A percentile compares a stretch with the other conserved stretches of the same genome.
These are phyloP conservation scores for Mugil cephalus DNA, from an alignment of 2,113 vertebrate genomes.

Conservation along the genomic window DNA sequence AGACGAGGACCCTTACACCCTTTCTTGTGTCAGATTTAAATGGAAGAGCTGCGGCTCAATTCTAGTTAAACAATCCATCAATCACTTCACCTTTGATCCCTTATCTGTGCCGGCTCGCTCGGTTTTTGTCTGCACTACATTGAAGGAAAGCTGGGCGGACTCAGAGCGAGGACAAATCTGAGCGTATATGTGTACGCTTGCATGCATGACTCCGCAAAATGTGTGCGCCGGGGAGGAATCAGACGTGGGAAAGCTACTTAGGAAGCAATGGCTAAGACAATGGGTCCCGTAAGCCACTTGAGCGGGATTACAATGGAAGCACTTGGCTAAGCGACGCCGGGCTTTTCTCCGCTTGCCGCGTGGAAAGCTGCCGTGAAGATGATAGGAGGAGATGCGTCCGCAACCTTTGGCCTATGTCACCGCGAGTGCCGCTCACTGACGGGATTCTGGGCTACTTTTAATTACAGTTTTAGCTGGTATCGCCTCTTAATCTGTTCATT, in stretches of 20 bases:
- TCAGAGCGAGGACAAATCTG: constrained; percentile 25
- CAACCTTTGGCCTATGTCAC: constrained; percentile 55
- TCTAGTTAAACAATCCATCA: constrained; percentile 43
- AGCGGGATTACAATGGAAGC: constrained; percentile 64
- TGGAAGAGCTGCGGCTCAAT: constrained; percentile 21
- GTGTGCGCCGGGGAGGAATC: constrained; percentile 30
- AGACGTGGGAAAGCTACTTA: constrained; percentile 69
- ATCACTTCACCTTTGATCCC: constrained; percentile 35
- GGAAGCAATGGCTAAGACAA: constrained; percentile 67
- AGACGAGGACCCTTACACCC: background rate
- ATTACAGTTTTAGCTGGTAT: no score
- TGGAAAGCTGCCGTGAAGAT: constrained; percentile 33
- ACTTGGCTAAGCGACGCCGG: constrained; percentile 54
- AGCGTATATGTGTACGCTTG: background rate
- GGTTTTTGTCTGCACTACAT: constrained; percentile 29
- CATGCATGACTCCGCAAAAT: constrained; percentile 17
- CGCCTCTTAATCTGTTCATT: no score
- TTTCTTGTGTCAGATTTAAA: constrained; percentile 46
- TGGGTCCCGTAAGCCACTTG: constrained; percentile 60
- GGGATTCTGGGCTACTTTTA: background rate
- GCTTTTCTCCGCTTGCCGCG: constrained; percentile 35
- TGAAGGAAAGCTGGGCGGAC: constrained; percentile 1
- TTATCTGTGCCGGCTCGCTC: constrained; percentile 14
- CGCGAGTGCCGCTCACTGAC: background rate
- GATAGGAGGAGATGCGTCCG: constrained; percentile 21